Base-by-base conservation (phyloP, 2,888 invertebrate species). In the Meiosimyza platycephala region DNA sequence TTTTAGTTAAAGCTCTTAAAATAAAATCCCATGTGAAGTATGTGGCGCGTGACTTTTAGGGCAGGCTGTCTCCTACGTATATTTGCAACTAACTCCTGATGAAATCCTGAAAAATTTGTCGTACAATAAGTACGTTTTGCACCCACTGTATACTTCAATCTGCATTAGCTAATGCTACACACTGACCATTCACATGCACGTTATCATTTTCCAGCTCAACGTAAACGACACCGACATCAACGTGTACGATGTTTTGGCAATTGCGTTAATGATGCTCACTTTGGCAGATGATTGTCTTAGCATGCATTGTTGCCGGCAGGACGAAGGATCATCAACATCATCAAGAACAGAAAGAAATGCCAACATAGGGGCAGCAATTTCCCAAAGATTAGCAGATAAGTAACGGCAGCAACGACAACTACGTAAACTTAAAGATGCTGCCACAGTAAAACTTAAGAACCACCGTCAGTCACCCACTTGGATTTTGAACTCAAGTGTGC, bases 211-310 rank as follows among this genome's bases (percentile, higher is more conserved):
- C 60, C 5, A 28, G 15, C 22, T 55, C 18, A 22, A 9, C 22
- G 15, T 11, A 11, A 15, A 22, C 55, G 16, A 16, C 55, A 55
- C 18, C n/a, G 55, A 55, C 22, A 48, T 63, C 47, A 15, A 4
- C 48, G 40, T 16, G 13, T 16, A 48, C 48, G 47, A 57, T 6
- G 48, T 63, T 47, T 71, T 48, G 55, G 48, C 55, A 71, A 63
- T 64, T 55, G 65, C 72, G 72, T 67, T 72, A 72, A 72, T 72
- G 72, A 72, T 67, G 72, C 62, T 67, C 54, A 67, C 60, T 67
- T 51, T 54, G 65, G 33, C 57, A 59, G 69, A 62, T 62, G 69
- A 62, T 28, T 60, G 69, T 50, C 16, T 12, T 47, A 51, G 11
- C 57, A 47, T 47, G 18, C 48, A 47, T 22, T n/a, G 47, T n/a